phyloP scores from a whole-genome alignment of 2,113 vertebrate species.

The Andinoacara biseriatus region DNA sequence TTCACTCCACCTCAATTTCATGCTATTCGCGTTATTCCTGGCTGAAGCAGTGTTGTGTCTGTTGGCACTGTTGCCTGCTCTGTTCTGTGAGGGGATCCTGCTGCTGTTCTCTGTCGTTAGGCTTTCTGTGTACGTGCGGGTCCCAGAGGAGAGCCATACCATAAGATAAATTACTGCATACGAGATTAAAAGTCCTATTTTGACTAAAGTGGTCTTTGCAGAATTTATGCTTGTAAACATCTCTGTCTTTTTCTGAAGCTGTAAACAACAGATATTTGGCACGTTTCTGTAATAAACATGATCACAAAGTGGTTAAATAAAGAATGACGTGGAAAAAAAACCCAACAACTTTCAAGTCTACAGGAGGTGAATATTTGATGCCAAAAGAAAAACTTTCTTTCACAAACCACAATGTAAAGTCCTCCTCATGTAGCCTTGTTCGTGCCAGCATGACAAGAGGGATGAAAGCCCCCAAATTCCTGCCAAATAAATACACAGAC shows the following conservation, averaged over 20 bases:
- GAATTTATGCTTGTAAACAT: not conserved
- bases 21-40: not conserved
- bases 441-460: conserved; percentile 59
- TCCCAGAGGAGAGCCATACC: not conserved
- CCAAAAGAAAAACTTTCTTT: conserved; percentile 9
- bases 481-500: conserved; percentile 39
- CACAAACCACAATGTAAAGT: conserved; percentile 29
- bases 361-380: conserved; percentile 13
- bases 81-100: not conserved
- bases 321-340: not conserved
- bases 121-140: not conserved
- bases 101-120: not conserved
- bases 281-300: conserved; percentile 5
- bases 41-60: not conserved
- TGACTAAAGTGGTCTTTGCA: not conserved
- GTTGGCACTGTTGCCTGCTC: not conserved
- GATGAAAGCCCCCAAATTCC: conserved; percentile 38
- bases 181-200: not conserved
- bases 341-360: not conserved
- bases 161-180: not conserved
- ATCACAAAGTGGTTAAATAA: conserved; percentile 4
- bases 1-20: not conserved
- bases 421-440: conserved; percentile 40
- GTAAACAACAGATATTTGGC: not conserved
- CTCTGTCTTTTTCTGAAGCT: not conserved